Conservation (phyloP, 2,113 vertebrate genomes). For the Salvelinus alpinus region DNA sequence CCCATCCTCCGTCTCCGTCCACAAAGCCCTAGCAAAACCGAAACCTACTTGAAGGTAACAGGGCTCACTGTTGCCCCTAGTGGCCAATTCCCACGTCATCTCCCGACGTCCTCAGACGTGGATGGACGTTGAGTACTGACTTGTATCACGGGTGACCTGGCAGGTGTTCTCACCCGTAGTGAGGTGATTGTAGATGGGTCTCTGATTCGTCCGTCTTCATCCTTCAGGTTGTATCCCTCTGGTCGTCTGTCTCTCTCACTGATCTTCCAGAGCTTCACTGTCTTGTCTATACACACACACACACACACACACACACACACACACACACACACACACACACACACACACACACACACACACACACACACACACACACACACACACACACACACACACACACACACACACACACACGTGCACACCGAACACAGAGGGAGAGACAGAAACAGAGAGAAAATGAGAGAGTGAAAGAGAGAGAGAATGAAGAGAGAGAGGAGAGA, state of each 20-base stretch:
- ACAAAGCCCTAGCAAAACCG: too few species aligned
- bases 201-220: slow-evolving; percentile 92
- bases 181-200: slow-evolving; percentile 94
- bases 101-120: too few species aligned
- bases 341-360: neutral
- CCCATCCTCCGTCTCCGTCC: too few species aligned
- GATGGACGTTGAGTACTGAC: too few species aligned
- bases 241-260: slow-evolving; percentile 97
- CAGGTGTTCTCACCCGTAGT: slow-evolving; percentile 80
- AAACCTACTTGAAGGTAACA: too few species aligned
- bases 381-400: slow-evolving; percentile 11
- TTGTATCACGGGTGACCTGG: too few species aligned
- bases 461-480: slow-evolving; percentile 4
- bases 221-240: slow-evolving; percentile 97
- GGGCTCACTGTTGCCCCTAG: too few species aligned
- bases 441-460: neutral
- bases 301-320: neutral
- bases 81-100: too few species aligned
- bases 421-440: neutral
- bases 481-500: neutral
- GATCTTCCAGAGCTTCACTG: slow-evolving; percentile 99
- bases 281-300: slow-evolving; percentile 83
- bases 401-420: neutral
- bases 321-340: too few species aligned
- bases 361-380: slow-evolving; percentile 5